Conservation (phyloP, 2,797 vertebrate species). For the Rhyacichthys aspro region DNA sequence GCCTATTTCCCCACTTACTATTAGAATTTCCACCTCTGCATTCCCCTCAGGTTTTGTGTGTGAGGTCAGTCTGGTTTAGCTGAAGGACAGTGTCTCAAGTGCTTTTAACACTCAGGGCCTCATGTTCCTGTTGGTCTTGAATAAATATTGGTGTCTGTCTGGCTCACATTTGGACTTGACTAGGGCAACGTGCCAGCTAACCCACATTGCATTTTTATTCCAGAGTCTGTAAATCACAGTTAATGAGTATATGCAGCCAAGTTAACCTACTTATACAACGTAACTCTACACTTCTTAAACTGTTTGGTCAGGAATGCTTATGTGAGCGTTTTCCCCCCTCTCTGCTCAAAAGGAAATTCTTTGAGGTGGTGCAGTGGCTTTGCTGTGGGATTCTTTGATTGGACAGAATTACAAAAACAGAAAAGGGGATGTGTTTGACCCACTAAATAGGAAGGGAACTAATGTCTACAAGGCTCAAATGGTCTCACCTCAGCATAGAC, state of each 20-base stretch:
- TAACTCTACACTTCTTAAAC: conserved; percentile 29
- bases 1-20: neutral
- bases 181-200: conserved; percentile 36
- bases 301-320: conserved; percentile 31
- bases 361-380: conserved; percentile 28
- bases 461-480: neutral
- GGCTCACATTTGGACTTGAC: conserved; percentile 40
- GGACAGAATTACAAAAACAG: conserved; percentile 20
- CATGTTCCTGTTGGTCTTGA: conserved; percentile 28
- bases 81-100: conserved; percentile 1
- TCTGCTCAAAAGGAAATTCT: conserved; percentile 32
- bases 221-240: conserved; percentile 36
- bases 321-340: conserved; percentile 14
- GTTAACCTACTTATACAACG: conserved; percentile 33
- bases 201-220: conserved; percentile 53
- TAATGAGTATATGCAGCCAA: conserved; percentile 35
- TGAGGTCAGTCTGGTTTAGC: conserved; percentile 25
- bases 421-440: neutral
- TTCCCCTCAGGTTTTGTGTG: conserved; percentile 15
- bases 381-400: conserved; percentile 29
- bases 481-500: conserved; percentile 83
- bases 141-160: conserved; percentile 65
- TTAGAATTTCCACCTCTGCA: conserved; percentile 2
- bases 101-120: conserved; percentile 10
- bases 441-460: conserved; percentile 3